A percentile compares a stretch with the other conserved stretches of the same genome.
phyloP scores from a whole-genome alignment of 2,113 vertebrate species.

The Rhea americana region DNA sequence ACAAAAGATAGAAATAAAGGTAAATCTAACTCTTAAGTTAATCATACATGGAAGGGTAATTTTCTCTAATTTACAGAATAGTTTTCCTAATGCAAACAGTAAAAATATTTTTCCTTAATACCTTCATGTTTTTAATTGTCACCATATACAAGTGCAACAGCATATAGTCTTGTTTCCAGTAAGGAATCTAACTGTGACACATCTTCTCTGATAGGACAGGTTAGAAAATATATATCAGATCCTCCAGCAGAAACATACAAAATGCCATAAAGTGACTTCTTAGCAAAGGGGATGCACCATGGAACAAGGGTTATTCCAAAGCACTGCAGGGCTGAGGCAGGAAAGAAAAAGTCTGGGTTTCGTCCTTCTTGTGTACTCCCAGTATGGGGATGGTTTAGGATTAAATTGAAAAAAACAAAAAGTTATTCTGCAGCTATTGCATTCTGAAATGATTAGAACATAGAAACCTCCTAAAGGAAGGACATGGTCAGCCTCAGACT shows the following conservation, averaged over 20 bases:
- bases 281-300: not conserved
- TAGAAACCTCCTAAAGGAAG: conserved; percentile 11
- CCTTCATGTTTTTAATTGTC: not conserved
- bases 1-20: not conserved
- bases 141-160: not conserved
- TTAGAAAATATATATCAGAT: not conserved
- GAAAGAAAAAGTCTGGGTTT: not conserved
- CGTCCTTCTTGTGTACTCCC: not conserved
- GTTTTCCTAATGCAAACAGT: not conserved
- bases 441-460: conserved; percentile 43
- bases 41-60: not conserved
- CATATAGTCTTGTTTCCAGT: not conserved
- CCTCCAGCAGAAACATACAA: not conserved
- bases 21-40: not conserved
- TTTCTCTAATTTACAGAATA: not conserved
- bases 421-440: not conserved
- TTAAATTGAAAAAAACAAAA: not conserved
- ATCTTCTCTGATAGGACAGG: not conserved
- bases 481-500: conserved; percentile 39
- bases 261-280: not conserved
- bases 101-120: not conserved
- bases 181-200: not conserved
- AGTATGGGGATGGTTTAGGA: not conserved
- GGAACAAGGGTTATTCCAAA: not conserved
- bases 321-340: not conserved